A percentile compares a stretch with the other conserved stretches of the same genome.
phyloP scores from a whole-genome alignment of 2,797 vertebrate species.

The Ceyx erithaca region DNA sequence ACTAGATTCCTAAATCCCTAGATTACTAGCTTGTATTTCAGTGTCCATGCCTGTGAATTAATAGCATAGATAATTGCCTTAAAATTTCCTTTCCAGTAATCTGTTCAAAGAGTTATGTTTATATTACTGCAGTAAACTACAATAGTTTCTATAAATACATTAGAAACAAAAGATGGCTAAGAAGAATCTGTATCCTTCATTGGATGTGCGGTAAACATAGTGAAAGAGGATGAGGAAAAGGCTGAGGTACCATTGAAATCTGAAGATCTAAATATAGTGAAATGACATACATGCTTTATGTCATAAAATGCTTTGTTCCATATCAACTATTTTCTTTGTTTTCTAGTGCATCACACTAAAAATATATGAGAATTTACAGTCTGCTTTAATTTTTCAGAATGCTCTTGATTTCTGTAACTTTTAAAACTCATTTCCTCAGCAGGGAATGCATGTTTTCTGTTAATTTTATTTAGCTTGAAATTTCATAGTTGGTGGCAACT shows the following conservation, averaged over 20 bases:
- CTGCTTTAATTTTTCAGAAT: not conserved
- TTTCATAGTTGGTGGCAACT: not conserved
- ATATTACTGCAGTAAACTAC: not conserved
- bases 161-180: not conserved
- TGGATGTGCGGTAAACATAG: not conserved
- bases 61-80: not conserved
- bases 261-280: not conserved
- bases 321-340: not conserved
- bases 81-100: not conserved
- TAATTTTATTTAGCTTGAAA: not conserved
- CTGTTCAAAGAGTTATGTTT: not conserved
- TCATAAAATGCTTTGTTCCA: not conserved
- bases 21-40: not conserved
- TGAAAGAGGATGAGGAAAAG: not conserved
- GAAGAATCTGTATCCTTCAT: not conserved
- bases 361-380: not conserved
- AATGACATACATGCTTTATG: not conserved
- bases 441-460: not conserved
- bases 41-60: not conserved
- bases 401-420: not conserved
- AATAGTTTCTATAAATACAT: not conserved
- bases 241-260: not conserved
- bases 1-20: not conserved
- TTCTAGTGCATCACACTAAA: not conserved
- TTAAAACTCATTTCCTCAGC: not conserved